Percentiles rank a stretch among this genome's conserved stretches.
These are phyloP conservation scores for Perodicticus potto DNA, from an alignment of 2,797 vertebrate species.

Conservation along the genomic window DNA sequence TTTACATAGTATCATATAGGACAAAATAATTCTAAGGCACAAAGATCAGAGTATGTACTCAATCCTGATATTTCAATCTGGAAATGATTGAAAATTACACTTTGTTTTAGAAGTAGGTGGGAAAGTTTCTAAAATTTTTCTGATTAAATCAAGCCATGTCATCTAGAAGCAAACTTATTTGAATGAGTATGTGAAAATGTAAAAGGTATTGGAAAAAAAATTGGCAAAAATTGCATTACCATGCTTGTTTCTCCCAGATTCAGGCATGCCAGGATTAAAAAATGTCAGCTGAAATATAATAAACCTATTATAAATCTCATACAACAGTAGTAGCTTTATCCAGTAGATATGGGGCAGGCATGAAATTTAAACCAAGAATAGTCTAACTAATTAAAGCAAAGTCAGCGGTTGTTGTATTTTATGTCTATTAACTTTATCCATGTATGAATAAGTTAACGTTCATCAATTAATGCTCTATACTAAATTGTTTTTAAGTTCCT, in stretches of 20 bases:
- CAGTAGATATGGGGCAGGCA: not conserved
- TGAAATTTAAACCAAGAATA: conserved; percentile 8
- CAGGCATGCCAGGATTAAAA: not conserved
- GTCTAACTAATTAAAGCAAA: conserved; percentile 49
- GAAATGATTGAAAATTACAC: conserved; percentile 2
- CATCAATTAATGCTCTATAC: not conserved
- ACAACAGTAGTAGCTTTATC: not conserved
- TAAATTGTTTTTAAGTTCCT: conserved; percentile 51
- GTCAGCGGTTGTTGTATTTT: conserved; percentile 36
- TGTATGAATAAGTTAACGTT: not conserved
- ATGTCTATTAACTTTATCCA: not conserved
- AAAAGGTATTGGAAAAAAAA: not conserved
- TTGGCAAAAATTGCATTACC: not conserved
- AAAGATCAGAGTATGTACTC: not conserved
- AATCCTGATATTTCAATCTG: not conserved
- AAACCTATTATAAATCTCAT: conserved; percentile 34
- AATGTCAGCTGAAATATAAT: conserved; percentile 11
- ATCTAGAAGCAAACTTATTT: not conserved
- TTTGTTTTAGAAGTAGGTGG: not conserved
- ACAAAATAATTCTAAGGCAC: conserved; percentile 2
- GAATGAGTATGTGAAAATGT: conserved; percentile 15
- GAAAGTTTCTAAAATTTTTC: conserved; percentile 17
- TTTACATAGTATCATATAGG: not conserved
- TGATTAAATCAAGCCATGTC: not conserved
- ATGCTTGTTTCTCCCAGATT: not conserved